These are phyloP conservation scores for Sinodicranocentrus sp. DNA, from an alignment of 2,888 invertebrate genomes.

Conservation along the genomic window DNA sequence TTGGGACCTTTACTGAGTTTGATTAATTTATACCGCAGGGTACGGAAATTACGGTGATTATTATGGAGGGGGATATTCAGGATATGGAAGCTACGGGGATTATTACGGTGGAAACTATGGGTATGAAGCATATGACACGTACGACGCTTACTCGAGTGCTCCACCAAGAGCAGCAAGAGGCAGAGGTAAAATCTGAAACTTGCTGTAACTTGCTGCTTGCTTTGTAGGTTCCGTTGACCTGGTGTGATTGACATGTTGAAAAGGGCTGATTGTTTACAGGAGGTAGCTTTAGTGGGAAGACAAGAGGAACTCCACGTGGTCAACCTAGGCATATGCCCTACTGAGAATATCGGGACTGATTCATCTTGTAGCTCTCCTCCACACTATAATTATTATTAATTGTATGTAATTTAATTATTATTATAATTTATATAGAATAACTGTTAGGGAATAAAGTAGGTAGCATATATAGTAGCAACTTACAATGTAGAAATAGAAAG, in stretches of 20 bases:
- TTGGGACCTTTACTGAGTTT: conserved; percentile 46
- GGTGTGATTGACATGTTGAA: conserved; percentile 74
- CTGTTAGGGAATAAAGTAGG: conserved; percentile 13
- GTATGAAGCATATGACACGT: conserved; percentile 82
- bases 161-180: conserved; percentile 75
- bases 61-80: conserved; percentile 77
- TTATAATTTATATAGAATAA: conserved; percentile 41
- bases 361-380: conserved; percentile 70
- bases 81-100: conserved; percentile 73
- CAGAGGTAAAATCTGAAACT: conserved; percentile 73
- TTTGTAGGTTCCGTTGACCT: conserved; percentile 71
- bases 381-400: conserved; percentile 45
- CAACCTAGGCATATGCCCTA: conserved; percentile 76
- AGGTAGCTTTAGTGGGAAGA: conserved; percentile 76
- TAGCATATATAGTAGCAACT: conserved; percentile 42
- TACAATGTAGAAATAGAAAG: conserved; percentile 34
- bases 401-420: conserved; percentile 27
- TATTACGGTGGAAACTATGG: conserved; percentile 75
- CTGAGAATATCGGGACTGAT: conserved; percentile 71
- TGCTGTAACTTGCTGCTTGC: conserved; percentile 74
- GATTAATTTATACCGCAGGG: conserved; percentile 57
- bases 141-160: conserved; percentile 80
- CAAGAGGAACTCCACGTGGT: conserved; percentile 75
- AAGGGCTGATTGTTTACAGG: conserved; percentile 75
- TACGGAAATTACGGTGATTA: conserved; percentile 75